Evolutionary conservation across 1,140 invertebrate genomes (phyloP), one percentile per base, ranked within the genome.

Genomic region (Adelges cooleyi): DNA sequence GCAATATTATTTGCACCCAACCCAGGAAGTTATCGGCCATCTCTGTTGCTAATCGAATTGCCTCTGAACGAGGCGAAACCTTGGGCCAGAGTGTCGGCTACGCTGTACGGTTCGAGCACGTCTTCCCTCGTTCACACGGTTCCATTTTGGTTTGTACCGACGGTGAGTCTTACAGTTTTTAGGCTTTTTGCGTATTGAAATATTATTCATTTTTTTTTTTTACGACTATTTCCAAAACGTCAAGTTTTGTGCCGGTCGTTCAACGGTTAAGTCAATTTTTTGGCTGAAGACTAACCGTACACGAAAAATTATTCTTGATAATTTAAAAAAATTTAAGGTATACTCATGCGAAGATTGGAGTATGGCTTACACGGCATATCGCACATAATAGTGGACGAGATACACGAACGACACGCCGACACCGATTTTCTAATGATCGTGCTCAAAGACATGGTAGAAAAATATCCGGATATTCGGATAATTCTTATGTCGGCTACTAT

Each of bases 401-500:
- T 98, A 67, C 95, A 99, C 73, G 95, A 98, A 75, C 79, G 95
- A 36, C 94, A 98, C 75, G 89, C 95, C 0, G 95, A 97, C 74
- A 92, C 89, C 27, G 96, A 99, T 74, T 98, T 98, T 71, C 84
- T 98, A 8, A 81, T 99, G 76, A 92, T 96, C 40, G 83, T 96
- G 0, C 76, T 99, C 0, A 79, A 92, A 23, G 92, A 98, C 72
- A 93, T 96, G 84, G 82, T 96, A 1, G 84, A 87, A 66, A 84
- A 84, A 0, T 94, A 92, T 74, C 89, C 88, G 0, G 90, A 95
- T 71, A 73, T 98, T 9, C 81, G 90, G 65, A 81, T 99, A 5
- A 92, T 99, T 70, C 80, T 98, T 17, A 98, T 99, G 95, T 97
- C 93, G 9, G 95, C 96, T 5, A 96, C 95, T 0, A 90, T 98